Evolutionary conservation across 2,888 invertebrate genomes (phyloP).

Genomic region (Xestia xanthographa): DNA sequence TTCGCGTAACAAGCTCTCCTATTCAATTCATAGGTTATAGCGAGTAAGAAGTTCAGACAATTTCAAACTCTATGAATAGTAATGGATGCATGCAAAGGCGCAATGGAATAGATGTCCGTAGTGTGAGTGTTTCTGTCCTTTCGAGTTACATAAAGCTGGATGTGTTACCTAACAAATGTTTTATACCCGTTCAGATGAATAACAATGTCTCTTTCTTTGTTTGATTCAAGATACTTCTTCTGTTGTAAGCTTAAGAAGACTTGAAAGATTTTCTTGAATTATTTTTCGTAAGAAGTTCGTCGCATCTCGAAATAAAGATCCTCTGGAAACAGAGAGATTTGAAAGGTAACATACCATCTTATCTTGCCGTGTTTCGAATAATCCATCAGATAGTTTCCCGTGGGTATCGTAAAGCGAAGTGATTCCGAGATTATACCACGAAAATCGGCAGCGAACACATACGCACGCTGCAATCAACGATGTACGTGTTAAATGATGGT

Average conservation of each 20-base stretch:
- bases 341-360: background rate
- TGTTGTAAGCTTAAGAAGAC: background rate
- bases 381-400: constrained; percentile 29
- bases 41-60: constrained; percentile 69
- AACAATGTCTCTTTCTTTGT: constrained; percentile 15
- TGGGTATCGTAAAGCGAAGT: constrained; percentile 27
- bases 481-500: background rate
- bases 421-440: constrained; percentile 24
- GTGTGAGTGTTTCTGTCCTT: constrained; percentile 44
- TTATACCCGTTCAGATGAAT: constrained; percentile 3
- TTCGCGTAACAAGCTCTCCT: constrained; percentile 20
- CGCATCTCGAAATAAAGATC: background rate
- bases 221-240: constrained; percentile 18
- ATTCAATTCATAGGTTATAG: constrained; percentile 69
- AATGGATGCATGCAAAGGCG: constrained; percentile 66
- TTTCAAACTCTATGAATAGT: constrained; percentile 72
- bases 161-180: constrained; percentile 21
- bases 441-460: background rate
- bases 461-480: constrained; percentile 4
- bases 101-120: constrained; percentile 62
- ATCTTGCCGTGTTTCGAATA: constrained; percentile 12
- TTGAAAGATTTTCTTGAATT: constrained; percentile 1
- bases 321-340: background rate
- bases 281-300: background rate
- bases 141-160: constrained; percentile 31